Base-by-base conservation (phyloP, 2,888 invertebrate genomes). In the Coleophora flavipennella region DNA sequence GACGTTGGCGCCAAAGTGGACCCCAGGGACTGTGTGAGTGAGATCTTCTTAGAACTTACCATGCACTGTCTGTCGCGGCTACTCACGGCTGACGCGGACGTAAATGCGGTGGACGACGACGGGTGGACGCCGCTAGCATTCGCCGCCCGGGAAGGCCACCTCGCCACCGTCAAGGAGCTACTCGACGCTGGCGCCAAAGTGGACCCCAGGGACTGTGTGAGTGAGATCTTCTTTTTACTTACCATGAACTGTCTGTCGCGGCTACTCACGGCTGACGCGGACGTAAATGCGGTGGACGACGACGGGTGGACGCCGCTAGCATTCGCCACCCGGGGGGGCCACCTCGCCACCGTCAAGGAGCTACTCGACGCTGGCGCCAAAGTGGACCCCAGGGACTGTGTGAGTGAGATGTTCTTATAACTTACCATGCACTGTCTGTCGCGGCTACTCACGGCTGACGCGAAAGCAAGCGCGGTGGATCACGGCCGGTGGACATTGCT, bases 401-500 rank as follows among this genome's bases (percentile, higher is more conserved):
- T 95, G 64, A 79, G 86, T 72, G 10, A 10, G 6, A n/a, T n/a
- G n/a, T 20, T 4, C 3, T 20, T 4, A 20, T 20, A 20, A 20
- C 20, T 20, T n/a, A n/a, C n/a, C n/a, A n/a, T n/a, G n/a, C n/a
- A n/a, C n/a, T n/a, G n/a, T n/a, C n/a, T n/a, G n/a, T n/a, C n/a
- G n/a, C n/a, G n/a, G n/a, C n/a, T n/a, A n/a, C 43, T 96, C 51
- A 90, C 91, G 40, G 92, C 95, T 66, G 96, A 96, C 43, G 97
- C 97, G 27, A 98, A 99, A 80, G 91, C 95, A 12, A 92, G 95
- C 71, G 91, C 93, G 10, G 92, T 94, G 59, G 99, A 99, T 75
- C 88, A 90, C 59, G 98, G 98, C 68, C 94, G 94, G 94, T 55
- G 97, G 98, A n/a, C n/a, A 96, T 92, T 95, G 32, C 90, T 97